These are phyloP conservation scores for Temnothorax rugatulus DNA, from an alignment of 2,888 invertebrate species.

Conservation along the genomic window DNA sequence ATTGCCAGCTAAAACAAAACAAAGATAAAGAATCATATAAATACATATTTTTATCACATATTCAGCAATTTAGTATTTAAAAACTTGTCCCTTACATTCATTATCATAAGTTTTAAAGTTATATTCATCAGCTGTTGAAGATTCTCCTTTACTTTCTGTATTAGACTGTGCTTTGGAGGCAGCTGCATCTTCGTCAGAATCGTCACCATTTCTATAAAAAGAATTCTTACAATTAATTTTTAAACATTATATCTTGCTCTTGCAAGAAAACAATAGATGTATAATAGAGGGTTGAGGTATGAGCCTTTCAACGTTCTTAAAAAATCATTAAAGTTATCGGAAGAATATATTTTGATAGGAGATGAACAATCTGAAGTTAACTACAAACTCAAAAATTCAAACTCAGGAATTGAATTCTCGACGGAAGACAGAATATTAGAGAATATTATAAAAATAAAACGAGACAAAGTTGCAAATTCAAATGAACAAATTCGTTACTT, in stretches of 20 bases:
- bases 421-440: not conserved
- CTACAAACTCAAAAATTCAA: not conserved
- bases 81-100: slow-evolving; percentile 87
- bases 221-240: not conserved
- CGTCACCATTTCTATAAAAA: slow-evolving; percentile 58
- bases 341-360: not conserved
- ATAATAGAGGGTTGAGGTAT: not conserved
- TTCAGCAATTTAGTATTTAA: slow-evolving; percentile 2
- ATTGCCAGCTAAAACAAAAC: slow-evolving; percentile 73
- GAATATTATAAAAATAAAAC: not conserved
- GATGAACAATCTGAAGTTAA: not conserved
- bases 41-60: slow-evolving; percentile 44
- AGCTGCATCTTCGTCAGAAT: slow-evolving; percentile 32
- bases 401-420: not conserved
- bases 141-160: slow-evolving; percentile 81
- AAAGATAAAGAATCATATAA: slow-evolving; percentile 84
- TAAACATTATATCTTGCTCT: not conserved
- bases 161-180: slow-evolving; percentile 30
- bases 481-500: not conserved
- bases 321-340: not conserved
- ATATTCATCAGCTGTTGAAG: slow-evolving; percentile 89
- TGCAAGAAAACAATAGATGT: not conserved
- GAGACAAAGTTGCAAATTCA: not conserved
- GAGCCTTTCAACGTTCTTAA: not conserved
- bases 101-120: slow-evolving; percentile 92